These are phyloP conservation scores for Megaptera novaeangliae DNA, from an alignment of 2,113 vertebrate genomes.

Conservation along the genomic window DNA sequence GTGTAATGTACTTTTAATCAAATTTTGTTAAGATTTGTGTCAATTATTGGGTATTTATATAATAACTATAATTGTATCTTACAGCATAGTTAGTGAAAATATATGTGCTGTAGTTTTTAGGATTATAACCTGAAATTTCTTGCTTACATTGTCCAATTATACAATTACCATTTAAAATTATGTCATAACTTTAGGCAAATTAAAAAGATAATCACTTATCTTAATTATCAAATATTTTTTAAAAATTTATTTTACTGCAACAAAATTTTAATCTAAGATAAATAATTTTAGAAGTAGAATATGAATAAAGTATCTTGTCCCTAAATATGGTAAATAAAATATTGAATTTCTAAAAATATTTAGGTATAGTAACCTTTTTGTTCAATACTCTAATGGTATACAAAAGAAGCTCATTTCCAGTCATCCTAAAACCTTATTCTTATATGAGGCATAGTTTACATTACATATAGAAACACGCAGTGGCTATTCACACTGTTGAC, in stretches of 20 bases:
- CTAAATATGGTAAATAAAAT: neutral
- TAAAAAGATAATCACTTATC: neutral
- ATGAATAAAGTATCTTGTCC: neutral
- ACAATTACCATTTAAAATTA: neutral
- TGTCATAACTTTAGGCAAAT: neutral
- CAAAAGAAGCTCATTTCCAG: neutral
- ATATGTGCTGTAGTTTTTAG: neutral
- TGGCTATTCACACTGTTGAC: neutral
- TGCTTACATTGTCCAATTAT: neutral
- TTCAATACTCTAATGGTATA: neutral
- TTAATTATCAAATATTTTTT: neutral
- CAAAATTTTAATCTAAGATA: neutral
- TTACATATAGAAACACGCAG: neutral
- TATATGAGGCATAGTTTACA: neutral
- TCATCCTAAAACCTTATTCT: neutral
- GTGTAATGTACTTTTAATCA: neutral
- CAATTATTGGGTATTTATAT: neutral
- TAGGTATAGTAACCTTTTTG: neutral
- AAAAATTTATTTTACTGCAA: accelerated
- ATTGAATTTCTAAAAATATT: neutral
- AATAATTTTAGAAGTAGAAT: neutral
- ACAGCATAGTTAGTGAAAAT: neutral
- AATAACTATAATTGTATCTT: neutral
- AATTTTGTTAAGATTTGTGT: neutral
- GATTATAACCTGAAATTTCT: neutral